Percentiles rank a stretch among this genome's conserved stretches.
Conservation (phyloP, 2,797 vertebrate species). For the Mareca penelope region DNA sequence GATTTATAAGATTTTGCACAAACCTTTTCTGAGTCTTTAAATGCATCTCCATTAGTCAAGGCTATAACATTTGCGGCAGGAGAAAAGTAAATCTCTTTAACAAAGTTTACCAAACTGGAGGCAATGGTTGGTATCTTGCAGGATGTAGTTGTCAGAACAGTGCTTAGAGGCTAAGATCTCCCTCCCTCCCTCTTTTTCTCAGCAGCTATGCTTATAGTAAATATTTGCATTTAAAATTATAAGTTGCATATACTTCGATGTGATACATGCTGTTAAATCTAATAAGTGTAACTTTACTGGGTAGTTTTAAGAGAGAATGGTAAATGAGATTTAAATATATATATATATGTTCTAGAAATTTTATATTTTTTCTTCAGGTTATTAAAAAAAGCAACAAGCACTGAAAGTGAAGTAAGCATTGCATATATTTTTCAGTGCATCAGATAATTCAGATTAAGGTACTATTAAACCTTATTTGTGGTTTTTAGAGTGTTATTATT, state of each 20-base stretch:
- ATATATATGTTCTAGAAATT: neutral
- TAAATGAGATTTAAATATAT: neutral
- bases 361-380: neutral
- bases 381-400: neutral
- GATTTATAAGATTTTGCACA: neutral
- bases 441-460: neutral
- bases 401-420: neutral
- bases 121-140: neutral
- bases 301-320: neutral
- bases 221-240: neutral
- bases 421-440: neutral
- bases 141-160: neutral
- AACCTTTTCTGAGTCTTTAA: neutral
- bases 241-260: neutral
- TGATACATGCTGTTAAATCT: fast-evolving
- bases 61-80: neutral
- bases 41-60: neutral
- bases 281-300: neutral
- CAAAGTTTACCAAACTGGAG: fast-evolving
- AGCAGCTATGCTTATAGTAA: neutral
- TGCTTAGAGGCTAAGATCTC: neutral
- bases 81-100: neutral
- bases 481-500: neutral
- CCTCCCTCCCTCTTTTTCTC: neutral
- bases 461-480: neutral